Evolutionary conservation across 1,140 invertebrate species (phyloP), one percentile per base, ranked within the genome.

Genomic region (Hylaeus volcanicus): DNA sequence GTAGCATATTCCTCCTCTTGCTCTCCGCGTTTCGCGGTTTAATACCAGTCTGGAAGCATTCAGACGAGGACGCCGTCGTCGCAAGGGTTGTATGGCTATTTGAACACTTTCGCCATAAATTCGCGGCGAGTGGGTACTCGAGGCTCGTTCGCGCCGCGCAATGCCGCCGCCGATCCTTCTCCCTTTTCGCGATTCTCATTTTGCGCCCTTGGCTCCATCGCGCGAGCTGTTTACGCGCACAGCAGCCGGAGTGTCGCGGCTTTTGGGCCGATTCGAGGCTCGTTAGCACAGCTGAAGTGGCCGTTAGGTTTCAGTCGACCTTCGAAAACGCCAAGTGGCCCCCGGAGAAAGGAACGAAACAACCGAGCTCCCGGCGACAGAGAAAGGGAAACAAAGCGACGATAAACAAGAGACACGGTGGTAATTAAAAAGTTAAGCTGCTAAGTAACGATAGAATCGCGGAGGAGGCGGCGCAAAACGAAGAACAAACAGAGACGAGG

Each of bases 361-460:
- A 73, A 71, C 37, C 26, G 76, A 68, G 55, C 55, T 26, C 45
- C n/a, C 66, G 76, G 45, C 63, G 66, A 45, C 48, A 11, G 68
- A 56, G 45, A 77, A 76, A 26, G 39, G 66, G 77, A 75, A 86
- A 84, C 82, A 86, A 87, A 87, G 83, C 74, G 78, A 85, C 80
- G 84, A 88, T 87, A 90, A 91, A 91, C 90, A 90, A 88, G 86
- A 90, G 88, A 88, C 88, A 88, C 83, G 85, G 80, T 84, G 88
- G 88, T 90, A 91, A 91, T 92, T 92, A 91, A 92, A 91, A 92
- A 90, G 90, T 91, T 91, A 90, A 90, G 85, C 86, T 79, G 86
- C 84, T 89, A 90, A 90, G 80, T 83, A 86, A 81, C 64, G 60
- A 82, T 51, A 72, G 70, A 73, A 65, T 64, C 71, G 75, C 63